Percentiles rank a stretch among this genome's conserved stretches.
Conservation (phyloP, 2,888 invertebrate genomes). For the Falcaria lacertinaria region DNA sequence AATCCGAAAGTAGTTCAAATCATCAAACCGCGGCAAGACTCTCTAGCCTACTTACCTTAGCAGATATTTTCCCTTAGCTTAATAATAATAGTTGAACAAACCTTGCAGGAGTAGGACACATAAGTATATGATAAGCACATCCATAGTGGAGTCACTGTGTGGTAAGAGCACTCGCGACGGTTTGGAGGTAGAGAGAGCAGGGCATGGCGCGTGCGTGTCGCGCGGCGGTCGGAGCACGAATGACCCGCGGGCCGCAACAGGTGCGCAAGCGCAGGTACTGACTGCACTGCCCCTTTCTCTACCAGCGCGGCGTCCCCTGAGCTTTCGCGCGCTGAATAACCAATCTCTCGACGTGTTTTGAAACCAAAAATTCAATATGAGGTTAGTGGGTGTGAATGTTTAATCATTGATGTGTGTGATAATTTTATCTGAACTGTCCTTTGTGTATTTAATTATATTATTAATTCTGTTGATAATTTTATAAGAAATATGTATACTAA, state of each 20-base stretch:
- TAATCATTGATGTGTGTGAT: background rate
- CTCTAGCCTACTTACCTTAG: constrained; percentile 12
- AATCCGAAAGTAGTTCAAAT: constrained; percentile 34
- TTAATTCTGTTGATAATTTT: too few species aligned
- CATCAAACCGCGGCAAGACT: constrained; percentile 6
- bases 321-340: constrained; percentile 65
- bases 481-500: too few species aligned
- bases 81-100: constrained; percentile 20
- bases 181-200: constrained; percentile 23
- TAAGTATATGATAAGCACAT: constrained; percentile 50
- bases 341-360: constrained; percentile 45
- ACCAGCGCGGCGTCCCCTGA: constrained; percentile 18
- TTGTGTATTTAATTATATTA: too few species aligned
- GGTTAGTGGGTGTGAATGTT: constrained; percentile 34
- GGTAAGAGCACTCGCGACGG: constrained; percentile 57
- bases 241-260: constrained; percentile 39
- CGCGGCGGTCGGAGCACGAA: constrained; percentile 40
- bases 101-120: constrained; percentile 47
- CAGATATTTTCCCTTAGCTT: background rate
- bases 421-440: too few species aligned
- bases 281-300: constrained; percentile 17
- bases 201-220: constrained; percentile 48
- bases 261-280: constrained; percentile 40
- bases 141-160: constrained; percentile 53
- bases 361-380: constrained; percentile 12